Percentiles rank a stretch among this genome's conserved stretches.
phyloP scores from a whole-genome alignment of 2,888 invertebrate genomes.

The Pterostichus niger region DNA sequence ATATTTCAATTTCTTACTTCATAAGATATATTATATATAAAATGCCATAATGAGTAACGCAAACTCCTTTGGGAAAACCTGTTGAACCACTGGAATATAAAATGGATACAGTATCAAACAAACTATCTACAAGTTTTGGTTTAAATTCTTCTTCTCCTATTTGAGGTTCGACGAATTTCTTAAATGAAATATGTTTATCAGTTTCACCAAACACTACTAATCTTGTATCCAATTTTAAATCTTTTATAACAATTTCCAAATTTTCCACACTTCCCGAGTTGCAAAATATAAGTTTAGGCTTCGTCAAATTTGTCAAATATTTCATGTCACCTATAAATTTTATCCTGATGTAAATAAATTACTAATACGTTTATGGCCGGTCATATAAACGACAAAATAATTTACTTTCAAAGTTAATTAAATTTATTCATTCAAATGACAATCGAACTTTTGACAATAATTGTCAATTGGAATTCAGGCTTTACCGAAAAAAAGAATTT shows the following conservation, averaged over 20 bases:
- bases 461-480: no score
- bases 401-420: no score
- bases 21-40: not conserved
- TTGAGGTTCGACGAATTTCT: slow-evolving; percentile 70
- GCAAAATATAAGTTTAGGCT: slow-evolving; percentile 72
- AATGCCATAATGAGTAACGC: slow-evolving; percentile 53
- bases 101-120: slow-evolving; percentile 59
- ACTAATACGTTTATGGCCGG: not conserved
- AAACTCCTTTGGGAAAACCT: slow-evolving; percentile 69
- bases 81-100: slow-evolving; percentile 69
- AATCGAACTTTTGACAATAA: no score
- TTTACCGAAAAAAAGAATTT: no score
- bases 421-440: no score
- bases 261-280: slow-evolving; percentile 70
- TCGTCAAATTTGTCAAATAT: slow-evolving; percentile 71
- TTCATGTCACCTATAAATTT: slow-evolving; percentile 70
- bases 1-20: not conserved
- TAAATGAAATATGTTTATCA: slow-evolving; percentile 68
- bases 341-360: not conserved
- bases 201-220: slow-evolving; percentile 72
- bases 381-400: no score
- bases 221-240: slow-evolving; percentile 69
- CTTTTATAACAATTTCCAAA: slow-evolving; percentile 71
- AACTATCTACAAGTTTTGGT: slow-evolving; percentile 68
- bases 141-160: slow-evolving; percentile 71